Conservation (phyloP, 2,888 invertebrate species). For the Callyntrura sp. region DNA sequence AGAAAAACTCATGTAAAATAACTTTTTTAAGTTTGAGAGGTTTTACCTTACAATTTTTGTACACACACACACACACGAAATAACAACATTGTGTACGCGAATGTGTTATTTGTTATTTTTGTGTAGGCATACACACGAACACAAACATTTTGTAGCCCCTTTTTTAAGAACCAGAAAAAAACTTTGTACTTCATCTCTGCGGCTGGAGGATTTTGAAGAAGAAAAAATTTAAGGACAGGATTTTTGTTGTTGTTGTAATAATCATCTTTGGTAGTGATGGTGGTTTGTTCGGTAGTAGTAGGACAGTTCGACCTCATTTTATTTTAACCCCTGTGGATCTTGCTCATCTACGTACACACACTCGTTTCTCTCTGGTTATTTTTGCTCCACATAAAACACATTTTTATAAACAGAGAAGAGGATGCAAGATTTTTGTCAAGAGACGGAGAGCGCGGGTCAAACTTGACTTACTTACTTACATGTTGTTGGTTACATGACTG, state of each 20-base stretch:
- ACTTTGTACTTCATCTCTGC: slow-evolving; percentile 37
- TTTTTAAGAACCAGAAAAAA: slow-evolving; percentile 58
- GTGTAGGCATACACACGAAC: slow-evolving; percentile 3
- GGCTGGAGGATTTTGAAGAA: slow-evolving; percentile 48
- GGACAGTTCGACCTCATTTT: slow-evolving; percentile 67
- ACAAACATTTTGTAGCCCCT: not conserved
- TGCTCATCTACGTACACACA: slow-evolving; percentile 7
- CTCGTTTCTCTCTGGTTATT: not conserved
- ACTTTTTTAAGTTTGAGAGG: slow-evolving; percentile 27
- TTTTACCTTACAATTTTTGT: slow-evolving; percentile 54
- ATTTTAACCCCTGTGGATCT: slow-evolving; percentile 36
- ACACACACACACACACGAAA: not conserved
- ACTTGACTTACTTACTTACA: slow-evolving; percentile 22
- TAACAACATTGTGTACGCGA: slow-evolving; percentile 20
- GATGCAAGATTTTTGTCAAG: not conserved
- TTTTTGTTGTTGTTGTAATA: slow-evolving; percentile 52
- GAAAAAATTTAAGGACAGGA: slow-evolving; percentile 51
- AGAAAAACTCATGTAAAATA: slow-evolving; percentile 33
- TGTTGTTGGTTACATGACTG: not conserved
- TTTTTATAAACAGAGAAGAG: slow-evolving; percentile 37
- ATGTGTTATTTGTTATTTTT: slow-evolving; percentile 39
- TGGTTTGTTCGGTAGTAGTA: not conserved
- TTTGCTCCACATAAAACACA: slow-evolving; percentile 1
- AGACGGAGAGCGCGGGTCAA: not conserved
- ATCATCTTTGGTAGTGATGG: not conserved